Conservation (phyloP, 1,140 invertebrate genomes). For the Drosophila rufa region DNA sequence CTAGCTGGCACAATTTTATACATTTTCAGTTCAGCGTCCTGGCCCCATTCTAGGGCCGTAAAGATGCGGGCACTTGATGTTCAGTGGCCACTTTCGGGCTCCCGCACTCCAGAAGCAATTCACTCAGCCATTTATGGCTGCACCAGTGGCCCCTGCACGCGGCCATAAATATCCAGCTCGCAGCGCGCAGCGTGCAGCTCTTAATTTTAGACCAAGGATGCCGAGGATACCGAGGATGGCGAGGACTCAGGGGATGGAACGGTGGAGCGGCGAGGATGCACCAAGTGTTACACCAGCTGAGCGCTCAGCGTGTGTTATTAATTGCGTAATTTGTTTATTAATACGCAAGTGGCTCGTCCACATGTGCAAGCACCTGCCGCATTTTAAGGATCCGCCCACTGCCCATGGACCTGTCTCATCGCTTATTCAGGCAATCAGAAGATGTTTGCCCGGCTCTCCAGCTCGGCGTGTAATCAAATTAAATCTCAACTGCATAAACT, state of each 20-base stretch:
- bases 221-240: slow-evolving; percentile 2
- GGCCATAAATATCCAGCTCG: slow-evolving; percentile 41
- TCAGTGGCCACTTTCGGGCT: slow-evolving; percentile 54
- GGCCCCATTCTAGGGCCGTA: slow-evolving; percentile 12
- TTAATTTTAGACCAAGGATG: slow-evolving; percentile 22
- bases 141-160: slow-evolving; percentile 57
- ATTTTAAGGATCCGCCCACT: background rate
- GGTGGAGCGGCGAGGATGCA: slow-evolving; percentile 24
- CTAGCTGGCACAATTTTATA: slow-evolving; percentile 63
- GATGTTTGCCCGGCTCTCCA: slow-evolving; percentile 38
- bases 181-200: background rate
- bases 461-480: slow-evolving; percentile 65
- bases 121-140: slow-evolving; percentile 63
- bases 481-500: slow-evolving; percentile 50
- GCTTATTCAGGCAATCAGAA: slow-evolving; percentile 53
- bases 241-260: background rate
- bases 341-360: slow-evolving; percentile 54
- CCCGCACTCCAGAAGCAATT: slow-evolving; percentile 42
- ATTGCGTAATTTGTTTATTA: slow-evolving; percentile 81
- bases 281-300: slow-evolving; percentile 67
- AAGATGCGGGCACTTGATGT: slow-evolving; percentile 59
- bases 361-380: slow-evolving; percentile 21
- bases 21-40: slow-evolving; percentile 34
- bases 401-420: slow-evolving; percentile 27
- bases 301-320: slow-evolving; percentile 77